Conservation (phyloP, 1,140 invertebrate species). For the Ylistrum balloti region DNA sequence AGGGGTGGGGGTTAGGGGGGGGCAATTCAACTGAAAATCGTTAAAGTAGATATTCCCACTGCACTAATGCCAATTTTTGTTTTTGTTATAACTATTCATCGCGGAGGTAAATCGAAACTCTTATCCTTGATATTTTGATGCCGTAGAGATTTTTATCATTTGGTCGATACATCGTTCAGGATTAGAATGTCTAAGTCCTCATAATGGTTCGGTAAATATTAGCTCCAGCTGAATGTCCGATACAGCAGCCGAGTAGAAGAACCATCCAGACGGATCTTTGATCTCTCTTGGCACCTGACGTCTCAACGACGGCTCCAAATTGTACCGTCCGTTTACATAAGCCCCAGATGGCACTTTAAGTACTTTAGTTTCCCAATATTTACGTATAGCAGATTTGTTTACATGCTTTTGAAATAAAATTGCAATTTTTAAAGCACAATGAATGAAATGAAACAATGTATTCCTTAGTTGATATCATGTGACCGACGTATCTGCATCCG, state of each 20-base stretch:
- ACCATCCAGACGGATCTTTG: neutral
- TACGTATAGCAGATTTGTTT: neutral
- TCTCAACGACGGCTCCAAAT: neutral
- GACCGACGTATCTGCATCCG: too few species aligned
- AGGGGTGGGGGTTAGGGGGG: too few species aligned
- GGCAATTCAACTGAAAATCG: too few species aligned
- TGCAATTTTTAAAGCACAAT: neutral
- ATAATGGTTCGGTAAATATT: constrained; percentile 19
- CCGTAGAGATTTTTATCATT: constrained; percentile 12
- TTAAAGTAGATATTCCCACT: neutral
- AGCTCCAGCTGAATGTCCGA: neutral
- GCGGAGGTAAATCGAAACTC: constrained; percentile 1
- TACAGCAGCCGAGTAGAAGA: neutral
- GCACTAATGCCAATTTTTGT: neutral
- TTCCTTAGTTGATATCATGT: too few species aligned
- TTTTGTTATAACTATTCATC: constrained; percentile 18
- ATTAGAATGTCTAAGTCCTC: neutral
- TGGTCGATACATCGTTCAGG: neutral
- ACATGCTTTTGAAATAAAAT: neutral
- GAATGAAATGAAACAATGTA: neutral
- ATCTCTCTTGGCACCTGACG: neutral
- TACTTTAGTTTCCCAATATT: neutral
- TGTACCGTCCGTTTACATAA: neutral
- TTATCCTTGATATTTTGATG: constrained; percentile 5
- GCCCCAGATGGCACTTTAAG: neutral